Evolutionary conservation across 1,140 invertebrate genomes (phyloP).

Genomic region (Anastrepha ludens): DNA sequence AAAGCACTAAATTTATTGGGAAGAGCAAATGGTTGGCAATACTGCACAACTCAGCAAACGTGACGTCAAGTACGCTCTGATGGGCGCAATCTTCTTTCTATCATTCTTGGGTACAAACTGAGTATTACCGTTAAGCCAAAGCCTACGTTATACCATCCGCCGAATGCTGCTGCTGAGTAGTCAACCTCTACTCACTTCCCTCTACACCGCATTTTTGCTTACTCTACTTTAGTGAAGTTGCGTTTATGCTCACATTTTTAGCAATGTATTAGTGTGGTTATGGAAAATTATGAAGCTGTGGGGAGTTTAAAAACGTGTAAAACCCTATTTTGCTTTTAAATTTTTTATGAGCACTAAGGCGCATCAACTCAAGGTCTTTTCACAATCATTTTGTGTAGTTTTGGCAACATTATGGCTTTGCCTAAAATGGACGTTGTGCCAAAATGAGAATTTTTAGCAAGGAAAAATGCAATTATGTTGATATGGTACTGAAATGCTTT

Average conservation of each 20-base stretch:
- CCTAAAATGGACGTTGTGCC: no score
- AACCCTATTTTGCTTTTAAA: background rate
- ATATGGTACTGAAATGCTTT: no score
- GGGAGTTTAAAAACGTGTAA: conserved; percentile 10
- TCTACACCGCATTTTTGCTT: background rate
- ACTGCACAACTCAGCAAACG: no score
- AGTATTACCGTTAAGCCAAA: conserved; percentile 16
- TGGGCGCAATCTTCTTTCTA: no score
- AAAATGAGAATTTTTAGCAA: no score
- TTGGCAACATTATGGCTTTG: no score
- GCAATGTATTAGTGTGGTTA: background rate
- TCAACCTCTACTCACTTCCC: background rate
- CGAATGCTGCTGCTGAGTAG: background rate
- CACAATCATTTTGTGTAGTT: background rate
- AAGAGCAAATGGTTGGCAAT: no score
- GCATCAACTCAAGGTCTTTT: background rate
- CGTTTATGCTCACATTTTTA: background rate
- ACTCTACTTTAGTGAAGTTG: background rate
- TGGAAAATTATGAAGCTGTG: background rate
- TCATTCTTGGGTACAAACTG: background rate
- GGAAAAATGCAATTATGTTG: no score
- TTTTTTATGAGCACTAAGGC: background rate
- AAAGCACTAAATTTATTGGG: no score
- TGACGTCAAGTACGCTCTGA: no score
- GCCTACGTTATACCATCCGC: background rate